These are phyloP conservation scores for Montipora sp. DNA, from an alignment of 64 coral and sea anemone species.

Conservation along the genomic window DNA sequence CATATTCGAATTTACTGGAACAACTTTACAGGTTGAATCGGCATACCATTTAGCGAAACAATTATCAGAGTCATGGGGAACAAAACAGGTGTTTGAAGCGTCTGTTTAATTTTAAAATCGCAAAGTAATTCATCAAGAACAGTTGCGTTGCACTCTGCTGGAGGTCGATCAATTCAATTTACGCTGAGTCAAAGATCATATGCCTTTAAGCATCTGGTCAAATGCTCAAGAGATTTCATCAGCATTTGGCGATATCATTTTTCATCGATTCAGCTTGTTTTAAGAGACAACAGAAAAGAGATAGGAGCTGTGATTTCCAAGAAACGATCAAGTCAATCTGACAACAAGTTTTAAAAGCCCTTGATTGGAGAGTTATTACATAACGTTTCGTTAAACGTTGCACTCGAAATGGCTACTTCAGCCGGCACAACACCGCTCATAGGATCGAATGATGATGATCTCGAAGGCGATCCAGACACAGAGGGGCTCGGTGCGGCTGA, in stretches of 20 bases:
- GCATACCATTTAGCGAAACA: neutral
- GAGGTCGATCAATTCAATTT: neutral
- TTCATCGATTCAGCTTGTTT: neutral
- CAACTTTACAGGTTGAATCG: neutral
- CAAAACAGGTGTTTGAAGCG: slow-evolving; percentile 23
- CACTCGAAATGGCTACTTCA: slow-evolving; percentile 49
- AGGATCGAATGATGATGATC: neutral
- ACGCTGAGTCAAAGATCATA: slow-evolving; percentile 5
- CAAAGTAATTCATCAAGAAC: neutral
- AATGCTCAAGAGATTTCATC: neutral
- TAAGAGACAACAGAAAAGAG: neutral
- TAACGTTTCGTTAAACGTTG: neutral
- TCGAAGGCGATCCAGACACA: slow-evolving; percentile 30
- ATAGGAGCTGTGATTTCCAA: neutral
- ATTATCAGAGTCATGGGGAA: slow-evolving; percentile 16
- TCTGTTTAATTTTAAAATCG: slow-evolving; percentile 24
- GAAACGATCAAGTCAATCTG: too few species aligned
- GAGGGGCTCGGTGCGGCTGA: slow-evolving; percentile 11
- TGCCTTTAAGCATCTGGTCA: too few species aligned
- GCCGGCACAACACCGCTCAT: neutral
- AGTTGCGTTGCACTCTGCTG: neutral
- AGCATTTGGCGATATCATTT: neutral
- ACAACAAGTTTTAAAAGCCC: neutral
- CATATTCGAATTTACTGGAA: slow-evolving; percentile 11
- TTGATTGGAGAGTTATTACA: neutral